Conservation (phyloP, 2,113 vertebrate genomes). For the Physeter macrocephalus region DNA sequence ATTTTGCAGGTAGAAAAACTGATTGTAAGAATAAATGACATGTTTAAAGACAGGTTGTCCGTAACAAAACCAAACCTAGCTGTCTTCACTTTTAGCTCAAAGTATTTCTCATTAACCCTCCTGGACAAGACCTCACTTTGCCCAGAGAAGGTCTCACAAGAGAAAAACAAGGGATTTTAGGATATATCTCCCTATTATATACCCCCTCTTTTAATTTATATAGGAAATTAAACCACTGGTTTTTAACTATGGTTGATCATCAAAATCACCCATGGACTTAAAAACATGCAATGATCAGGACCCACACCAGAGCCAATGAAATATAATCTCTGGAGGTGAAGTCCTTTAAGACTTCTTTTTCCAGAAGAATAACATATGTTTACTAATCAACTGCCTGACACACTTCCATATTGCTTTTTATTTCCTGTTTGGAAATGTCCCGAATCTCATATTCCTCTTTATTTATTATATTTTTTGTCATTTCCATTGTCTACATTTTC, state of each 20-base stretch:
- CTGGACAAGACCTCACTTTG: background rate
- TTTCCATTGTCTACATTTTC: background rate
- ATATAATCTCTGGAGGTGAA: background rate
- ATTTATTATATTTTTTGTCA: background rate
- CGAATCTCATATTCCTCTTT: background rate
- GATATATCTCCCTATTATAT: background rate
- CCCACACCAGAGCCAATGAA: background rate
- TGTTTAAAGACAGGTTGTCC: slow-evolving; percentile 28
- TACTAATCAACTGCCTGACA: background rate
- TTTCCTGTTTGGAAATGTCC: background rate
- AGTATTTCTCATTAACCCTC: slow-evolving; percentile 32
- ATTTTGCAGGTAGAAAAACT: slow-evolving; percentile 57
- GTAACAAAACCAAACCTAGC: slow-evolving; percentile 25
- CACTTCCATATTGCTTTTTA: background rate
- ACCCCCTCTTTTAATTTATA: background rate
- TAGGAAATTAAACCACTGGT: background rate
- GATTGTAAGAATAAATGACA: slow-evolving; percentile 30
- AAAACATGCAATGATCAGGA: background rate
- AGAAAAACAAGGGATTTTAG: background rate
- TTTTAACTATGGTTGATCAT: background rate
- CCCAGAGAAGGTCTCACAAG: background rate
- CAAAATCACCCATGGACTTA: background rate
- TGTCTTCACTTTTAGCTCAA: slow-evolving; percentile 19
- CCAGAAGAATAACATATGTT: background rate
- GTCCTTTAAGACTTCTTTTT: background rate